Evolutionary conservation across 1,140 invertebrate species (phyloP).

Genomic region (Steinernema feltiae): DNA sequence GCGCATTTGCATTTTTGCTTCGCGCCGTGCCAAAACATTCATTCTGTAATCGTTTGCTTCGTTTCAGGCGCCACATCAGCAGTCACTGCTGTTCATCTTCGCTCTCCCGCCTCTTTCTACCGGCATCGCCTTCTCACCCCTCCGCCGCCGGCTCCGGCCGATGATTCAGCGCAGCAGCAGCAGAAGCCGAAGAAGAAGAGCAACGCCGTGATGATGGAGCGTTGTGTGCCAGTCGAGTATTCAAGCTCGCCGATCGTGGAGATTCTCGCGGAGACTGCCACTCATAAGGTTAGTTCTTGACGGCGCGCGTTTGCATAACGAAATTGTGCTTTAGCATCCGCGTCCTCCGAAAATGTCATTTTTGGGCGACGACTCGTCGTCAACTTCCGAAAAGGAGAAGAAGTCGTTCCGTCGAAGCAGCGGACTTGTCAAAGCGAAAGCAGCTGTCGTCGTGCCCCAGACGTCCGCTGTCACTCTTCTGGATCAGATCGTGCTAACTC

Average conservation of each 20-base stretch:
- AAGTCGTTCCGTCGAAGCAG: not conserved
- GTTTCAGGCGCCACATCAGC: not conserved
- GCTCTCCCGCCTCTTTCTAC: not conserved
- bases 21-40: not conserved
- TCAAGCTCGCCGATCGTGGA: not conserved
- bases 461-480: not conserved
- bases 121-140: not conserved
- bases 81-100: not conserved
- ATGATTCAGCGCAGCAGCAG: not conserved
- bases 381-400: not conserved
- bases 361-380: not conserved
- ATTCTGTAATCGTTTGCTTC: not conserved
- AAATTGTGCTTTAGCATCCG: not conserved
- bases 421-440: conserved; percentile 5
- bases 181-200: not conserved
- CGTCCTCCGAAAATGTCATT: not conserved
- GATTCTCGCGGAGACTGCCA: not conserved
- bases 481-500: not conserved
- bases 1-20: conserved; percentile 1
- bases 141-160: conserved; percentile 6
- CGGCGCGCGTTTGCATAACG: not conserved
- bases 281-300: not conserved
- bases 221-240: conserved; percentile 8
- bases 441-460: not conserved
- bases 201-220: not conserved